Evolutionary conservation across 2,888 invertebrate genomes (phyloP).

Genomic region (Slavum lentiscoides): DNA sequence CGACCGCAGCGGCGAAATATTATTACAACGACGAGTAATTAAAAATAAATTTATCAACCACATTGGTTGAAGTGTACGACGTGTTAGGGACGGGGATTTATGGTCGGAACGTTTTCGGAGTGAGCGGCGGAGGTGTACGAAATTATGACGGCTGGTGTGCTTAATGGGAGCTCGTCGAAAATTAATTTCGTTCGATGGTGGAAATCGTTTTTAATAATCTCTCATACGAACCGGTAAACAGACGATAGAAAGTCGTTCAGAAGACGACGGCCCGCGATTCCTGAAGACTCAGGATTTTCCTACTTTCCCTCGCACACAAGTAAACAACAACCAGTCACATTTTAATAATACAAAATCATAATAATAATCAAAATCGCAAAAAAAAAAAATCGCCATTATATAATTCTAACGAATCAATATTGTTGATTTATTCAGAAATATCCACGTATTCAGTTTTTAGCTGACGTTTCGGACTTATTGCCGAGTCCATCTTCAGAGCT

Average conservation of each 20-base stretch:
- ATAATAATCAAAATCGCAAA: too few relatives aligned
- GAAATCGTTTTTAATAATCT: slow-evolving; percentile 35
- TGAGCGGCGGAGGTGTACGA: background rate
- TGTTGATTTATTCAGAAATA: too few relatives aligned
- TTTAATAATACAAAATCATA: too few relatives aligned
- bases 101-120: slow-evolving; percentile 8
- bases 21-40: slow-evolving; percentile 28
- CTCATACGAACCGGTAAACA: background rate
- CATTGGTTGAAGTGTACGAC: slow-evolving; percentile 37
- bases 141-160: slow-evolving; percentile 23
- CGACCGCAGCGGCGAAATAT: slow-evolving; percentile 18
- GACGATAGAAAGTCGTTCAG: background rate
- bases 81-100: slow-evolving; percentile 42
- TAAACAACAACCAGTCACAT: too few relatives aligned
- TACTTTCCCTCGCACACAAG: too few relatives aligned
- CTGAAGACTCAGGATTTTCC: too few relatives aligned
- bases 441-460: too few relatives aligned
- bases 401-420: too few relatives aligned
- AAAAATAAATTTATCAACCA: slow-evolving; percentile 52
- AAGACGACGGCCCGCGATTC: too few relatives aligned
- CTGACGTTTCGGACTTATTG: too few relatives aligned
- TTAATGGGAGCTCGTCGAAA: slow-evolving; percentile 42
- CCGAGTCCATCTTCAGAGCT: too few relatives aligned
- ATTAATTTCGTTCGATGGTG: slow-evolving; percentile 44
- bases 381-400: too few relatives aligned